phyloP scores from a whole-genome alignment of 1,140 invertebrate species.

The Luehdorfia chinensis region DNA sequence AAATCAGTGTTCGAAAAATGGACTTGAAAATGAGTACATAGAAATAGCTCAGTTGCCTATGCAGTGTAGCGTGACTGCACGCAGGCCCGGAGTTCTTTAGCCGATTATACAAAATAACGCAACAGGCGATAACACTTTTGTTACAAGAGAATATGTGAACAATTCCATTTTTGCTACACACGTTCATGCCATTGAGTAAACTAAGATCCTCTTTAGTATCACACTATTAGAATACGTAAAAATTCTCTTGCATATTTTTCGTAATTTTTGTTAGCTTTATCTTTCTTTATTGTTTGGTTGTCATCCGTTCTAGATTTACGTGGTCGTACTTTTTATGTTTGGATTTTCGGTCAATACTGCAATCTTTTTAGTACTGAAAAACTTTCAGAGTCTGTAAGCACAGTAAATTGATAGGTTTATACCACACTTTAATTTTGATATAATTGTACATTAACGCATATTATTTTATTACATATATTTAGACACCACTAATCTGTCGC shows the following conservation, averaged over 20 bases:
- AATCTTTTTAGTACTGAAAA: no score
- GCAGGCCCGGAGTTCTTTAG: conserved; percentile 30
- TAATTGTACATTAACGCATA: neutral
- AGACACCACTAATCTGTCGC: neutral
- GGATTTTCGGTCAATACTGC: no score
- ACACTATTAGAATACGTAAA: neutral
- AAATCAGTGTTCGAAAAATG: no score
- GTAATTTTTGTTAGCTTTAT: no score
- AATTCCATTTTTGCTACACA: neutral
- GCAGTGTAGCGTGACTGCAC: conserved; percentile 48
- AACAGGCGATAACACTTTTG: conserved; percentile 23
- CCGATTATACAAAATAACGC: conserved; percentile 34
- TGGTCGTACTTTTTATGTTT: no score
- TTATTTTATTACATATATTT: neutral
- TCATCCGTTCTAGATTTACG: no score
- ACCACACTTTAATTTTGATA: no score
- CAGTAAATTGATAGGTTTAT: no score
- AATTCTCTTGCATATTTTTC: neutral
- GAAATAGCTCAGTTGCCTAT: conserved; percentile 18
- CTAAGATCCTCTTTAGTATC: neutral
- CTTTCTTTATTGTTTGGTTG: no score
- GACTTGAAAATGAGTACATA: no score
- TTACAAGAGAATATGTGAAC: neutral
- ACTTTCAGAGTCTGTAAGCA: no score
- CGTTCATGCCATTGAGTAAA: neutral